These are phyloP conservation scores for Lepeophtheirus nordmannii DNA, from an alignment of 2,888 invertebrate species.

Conservation along the genomic window DNA sequence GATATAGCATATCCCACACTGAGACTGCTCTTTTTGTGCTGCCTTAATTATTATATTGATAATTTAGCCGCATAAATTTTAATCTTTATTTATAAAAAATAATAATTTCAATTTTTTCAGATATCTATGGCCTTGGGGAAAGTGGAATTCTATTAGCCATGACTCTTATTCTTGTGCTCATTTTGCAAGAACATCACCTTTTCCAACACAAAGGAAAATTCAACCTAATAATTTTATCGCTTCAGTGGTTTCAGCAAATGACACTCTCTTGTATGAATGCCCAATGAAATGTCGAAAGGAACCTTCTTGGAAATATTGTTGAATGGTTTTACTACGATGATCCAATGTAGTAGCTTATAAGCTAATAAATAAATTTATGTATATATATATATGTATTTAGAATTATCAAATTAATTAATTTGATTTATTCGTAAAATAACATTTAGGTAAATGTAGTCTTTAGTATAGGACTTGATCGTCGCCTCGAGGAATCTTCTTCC, in stretches of 20 bases:
- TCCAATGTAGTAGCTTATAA: not conserved
- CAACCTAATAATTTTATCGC: constrained; percentile 19
- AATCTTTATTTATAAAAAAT: not conserved
- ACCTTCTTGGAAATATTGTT: constrained; percentile 19
- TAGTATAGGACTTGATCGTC: no score
- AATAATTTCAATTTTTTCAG: not conserved
- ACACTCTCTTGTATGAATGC: constrained; percentile 10
- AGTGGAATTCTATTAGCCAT: constrained; percentile 20
- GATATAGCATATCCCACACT: no score
- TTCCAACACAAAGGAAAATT: constrained; percentile 22
- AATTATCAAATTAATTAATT: no score
- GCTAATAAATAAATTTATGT: not conserved
- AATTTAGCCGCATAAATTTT: no score
- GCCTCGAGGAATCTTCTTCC: no score
- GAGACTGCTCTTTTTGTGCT: no score
- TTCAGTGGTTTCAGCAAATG: not conserved
- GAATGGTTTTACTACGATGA: not conserved
- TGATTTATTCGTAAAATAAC: no score
- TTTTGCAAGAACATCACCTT: constrained; percentile 20
- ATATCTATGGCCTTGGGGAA: constrained; percentile 24
- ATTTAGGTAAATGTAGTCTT: no score
- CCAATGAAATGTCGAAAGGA: constrained; percentile 12
- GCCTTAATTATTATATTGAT: no score
- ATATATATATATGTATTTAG: no score
- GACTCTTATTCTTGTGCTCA: constrained; percentile 18